Percentiles rank a stretch among this genome's conserved stretches.
phyloP scores from a whole-genome alignment of 2,888 invertebrate species.

The Trichogramma dendrolimi region DNA sequence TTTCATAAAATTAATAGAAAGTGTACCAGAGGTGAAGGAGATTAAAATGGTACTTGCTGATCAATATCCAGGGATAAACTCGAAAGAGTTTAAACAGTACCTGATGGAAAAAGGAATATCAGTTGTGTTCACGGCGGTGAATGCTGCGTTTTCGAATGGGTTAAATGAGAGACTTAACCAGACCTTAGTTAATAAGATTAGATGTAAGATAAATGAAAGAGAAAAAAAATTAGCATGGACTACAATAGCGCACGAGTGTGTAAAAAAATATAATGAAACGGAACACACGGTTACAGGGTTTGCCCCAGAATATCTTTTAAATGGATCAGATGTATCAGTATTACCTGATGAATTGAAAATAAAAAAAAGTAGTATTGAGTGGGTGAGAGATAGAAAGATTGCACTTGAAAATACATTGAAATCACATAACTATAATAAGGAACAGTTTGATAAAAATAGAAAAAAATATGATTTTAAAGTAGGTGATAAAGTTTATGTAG shows the following conservation, averaged over 20 bases:
- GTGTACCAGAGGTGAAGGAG: conserved; percentile 2
- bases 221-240: conserved; percentile 19
- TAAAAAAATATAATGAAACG: conserved; percentile 37
- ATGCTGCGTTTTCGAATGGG: conserved; percentile 31
- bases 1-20: conserved; percentile 22
- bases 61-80: conserved; percentile 26
- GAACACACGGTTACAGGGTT: conserved; percentile 36
- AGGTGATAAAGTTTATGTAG: neutral
- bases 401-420: conserved; percentile 34
- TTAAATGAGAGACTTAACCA: conserved; percentile 33
- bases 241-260: conserved; percentile 20
- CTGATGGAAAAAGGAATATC: conserved; percentile 15
- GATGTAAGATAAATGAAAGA: conserved; percentile 26
- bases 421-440: conserved; percentile 37
- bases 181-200: conserved; percentile 29
- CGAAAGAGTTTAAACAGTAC: conserved; percentile 23
- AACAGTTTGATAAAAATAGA: conserved; percentile 33
- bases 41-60: conserved; percentile 20
- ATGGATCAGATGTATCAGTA: conserved; percentile 29
- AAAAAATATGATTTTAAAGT: conserved; percentile 34
- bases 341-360: conserved; percentile 29
- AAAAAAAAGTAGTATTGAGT: conserved; percentile 21
- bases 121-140: conserved; percentile 22
- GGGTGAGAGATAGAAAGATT: conserved; percentile 31
- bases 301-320: conserved; percentile 34